Percentiles rank a stretch among this genome's conserved stretches.
Conservation (phyloP, 2,888 invertebrate species). For the Orchestes rusci region DNA sequence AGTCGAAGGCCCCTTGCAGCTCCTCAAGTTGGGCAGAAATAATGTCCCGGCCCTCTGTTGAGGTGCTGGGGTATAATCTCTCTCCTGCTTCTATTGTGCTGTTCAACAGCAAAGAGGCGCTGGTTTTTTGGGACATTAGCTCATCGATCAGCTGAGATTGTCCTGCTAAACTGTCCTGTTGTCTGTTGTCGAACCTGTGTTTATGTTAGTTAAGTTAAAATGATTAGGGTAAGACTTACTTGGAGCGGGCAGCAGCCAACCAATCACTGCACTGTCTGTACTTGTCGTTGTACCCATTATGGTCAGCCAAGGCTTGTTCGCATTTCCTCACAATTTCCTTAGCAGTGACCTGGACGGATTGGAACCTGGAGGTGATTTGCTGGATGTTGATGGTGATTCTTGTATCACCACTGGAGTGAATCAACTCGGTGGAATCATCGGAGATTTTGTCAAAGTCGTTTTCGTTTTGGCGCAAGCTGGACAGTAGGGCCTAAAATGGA, state of each 20-base stretch:
- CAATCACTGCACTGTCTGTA: constrained; percentile 78
- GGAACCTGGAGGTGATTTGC: constrained; percentile 83
- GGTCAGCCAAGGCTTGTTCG: constrained; percentile 79
- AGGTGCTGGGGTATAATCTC: constrained; percentile 78
- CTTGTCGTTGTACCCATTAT: constrained; percentile 71
- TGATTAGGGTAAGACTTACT: constrained; percentile 41
- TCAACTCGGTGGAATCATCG: constrained; percentile 77
- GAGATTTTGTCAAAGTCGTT: constrained; percentile 79
- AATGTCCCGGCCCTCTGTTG: constrained; percentile 78
- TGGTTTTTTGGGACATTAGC: constrained; percentile 65
- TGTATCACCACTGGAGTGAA: constrained; percentile 78
- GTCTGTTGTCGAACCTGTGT: constrained; percentile 42
- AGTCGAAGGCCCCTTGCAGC: constrained; percentile 74
- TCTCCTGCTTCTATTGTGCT: constrained; percentile 83
- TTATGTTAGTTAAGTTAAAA: background rate
- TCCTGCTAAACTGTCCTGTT: constrained; percentile 59
- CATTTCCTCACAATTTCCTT: constrained; percentile 89
- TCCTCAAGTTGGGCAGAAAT: constrained; percentile 78
- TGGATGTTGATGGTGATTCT: constrained; percentile 83
- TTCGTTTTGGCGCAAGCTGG: constrained; percentile 75
- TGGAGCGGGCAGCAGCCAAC: constrained; percentile 67
- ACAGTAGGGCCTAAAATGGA: constrained; percentile 67
- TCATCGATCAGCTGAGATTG: constrained; percentile 67
- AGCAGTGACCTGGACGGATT: constrained; percentile 80
- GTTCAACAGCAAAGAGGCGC: constrained; percentile 68